These are phyloP conservation scores for Helleia helle DNA, from an alignment of 2,888 invertebrate genomes.

Conservation along the genomic window DNA sequence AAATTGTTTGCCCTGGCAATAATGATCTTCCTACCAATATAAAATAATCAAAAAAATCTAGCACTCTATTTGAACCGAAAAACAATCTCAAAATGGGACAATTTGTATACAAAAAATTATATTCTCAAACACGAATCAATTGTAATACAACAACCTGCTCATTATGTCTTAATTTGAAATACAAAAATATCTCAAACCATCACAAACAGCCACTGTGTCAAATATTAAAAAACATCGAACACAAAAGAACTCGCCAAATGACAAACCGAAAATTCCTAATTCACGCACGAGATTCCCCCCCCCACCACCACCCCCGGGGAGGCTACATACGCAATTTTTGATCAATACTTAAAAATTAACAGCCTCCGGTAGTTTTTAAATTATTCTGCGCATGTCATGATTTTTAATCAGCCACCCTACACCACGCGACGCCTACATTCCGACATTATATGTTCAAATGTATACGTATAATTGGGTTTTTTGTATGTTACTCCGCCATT, in stretches of 20 bases:
- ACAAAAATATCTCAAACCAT: too few relatives aligned
- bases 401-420: slow-evolving; percentile 69
- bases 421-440: slow-evolving; percentile 52
- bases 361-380: slow-evolving; percentile 70
- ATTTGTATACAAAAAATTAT: too few relatives aligned
- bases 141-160: too few relatives aligned
- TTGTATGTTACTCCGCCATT: slow-evolving; percentile 19
- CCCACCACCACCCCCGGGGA: slow-evolving; percentile 13
- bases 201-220: too few relatives aligned
- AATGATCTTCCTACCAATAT: too few relatives aligned
- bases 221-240: slow-evolving; percentile 20
- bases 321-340: slow-evolving; percentile 66
- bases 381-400: slow-evolving; percentile 73
- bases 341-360: slow-evolving; percentile 75
- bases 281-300: slow-evolving; percentile 44
- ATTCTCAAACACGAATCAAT: too few relatives aligned
- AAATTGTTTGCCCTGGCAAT: too few relatives aligned
- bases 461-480: slow-evolving; percentile 29
- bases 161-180: too few relatives aligned
- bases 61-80: too few relatives aligned
- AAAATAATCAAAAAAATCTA: too few relatives aligned
- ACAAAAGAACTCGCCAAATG: slow-evolving; percentile 48
- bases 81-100: too few relatives aligned
- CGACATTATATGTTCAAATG: slow-evolving; percentile 36
- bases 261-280: slow-evolving; percentile 63